Percentiles rank a stretch among this genome's conserved stretches.
These are phyloP conservation scores for Oligia fasciuncula DNA, from an alignment of 2,888 invertebrate species.

Conservation along the genomic window DNA sequence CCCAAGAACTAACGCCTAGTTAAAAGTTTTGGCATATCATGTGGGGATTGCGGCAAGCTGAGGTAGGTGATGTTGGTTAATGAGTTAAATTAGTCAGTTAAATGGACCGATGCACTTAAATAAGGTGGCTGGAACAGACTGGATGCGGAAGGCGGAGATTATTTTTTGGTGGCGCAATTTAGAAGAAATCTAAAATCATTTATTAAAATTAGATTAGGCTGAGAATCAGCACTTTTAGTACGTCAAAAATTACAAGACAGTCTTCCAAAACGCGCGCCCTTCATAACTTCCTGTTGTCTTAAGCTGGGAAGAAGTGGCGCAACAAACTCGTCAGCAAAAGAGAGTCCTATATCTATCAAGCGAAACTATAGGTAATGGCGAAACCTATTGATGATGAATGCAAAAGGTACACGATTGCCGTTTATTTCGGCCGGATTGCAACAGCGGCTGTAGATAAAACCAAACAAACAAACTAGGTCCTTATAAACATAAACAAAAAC, in stretches of 20 bases:
- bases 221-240: neutral
- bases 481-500: neutral
- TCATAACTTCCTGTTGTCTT: neutral
- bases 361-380: neutral
- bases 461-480: neutral
- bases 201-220: neutral
- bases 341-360: no score
- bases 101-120: neutral
- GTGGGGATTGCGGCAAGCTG: slow-evolving; percentile 38
- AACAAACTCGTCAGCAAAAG: neutral
- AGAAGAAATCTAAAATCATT: neutral
- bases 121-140: neutral
- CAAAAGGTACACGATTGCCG: neutral
- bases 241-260: neutral
- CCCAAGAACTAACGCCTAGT: slow-evolving; percentile 37
- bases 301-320: neutral
- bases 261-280: neutral
- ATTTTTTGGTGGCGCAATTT: neutral
- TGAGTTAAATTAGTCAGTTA: neutral
- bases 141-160: neutral
- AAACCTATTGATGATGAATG: neutral
- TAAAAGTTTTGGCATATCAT: slow-evolving; percentile 63
- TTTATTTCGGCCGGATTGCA: neutral
- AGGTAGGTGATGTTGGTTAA: slow-evolving; percentile 22
- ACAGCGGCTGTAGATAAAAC: neutral